Conservation (phyloP, 2,888 invertebrate genomes). For the Spialia ferax region DNA sequence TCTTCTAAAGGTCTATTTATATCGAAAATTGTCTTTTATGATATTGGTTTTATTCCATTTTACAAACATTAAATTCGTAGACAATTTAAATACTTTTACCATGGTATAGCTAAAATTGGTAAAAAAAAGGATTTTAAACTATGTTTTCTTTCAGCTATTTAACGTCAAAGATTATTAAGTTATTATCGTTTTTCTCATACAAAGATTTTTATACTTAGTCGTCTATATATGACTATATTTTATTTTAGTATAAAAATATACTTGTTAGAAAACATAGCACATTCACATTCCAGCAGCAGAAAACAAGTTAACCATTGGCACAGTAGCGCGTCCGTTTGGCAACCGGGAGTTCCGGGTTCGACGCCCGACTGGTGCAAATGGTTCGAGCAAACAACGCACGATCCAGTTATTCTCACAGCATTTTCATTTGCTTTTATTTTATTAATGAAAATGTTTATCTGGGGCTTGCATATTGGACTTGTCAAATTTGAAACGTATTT, state of each 20-base stretch:
- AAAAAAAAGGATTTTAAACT: no score
- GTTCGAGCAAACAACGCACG: conserved; percentile 13
- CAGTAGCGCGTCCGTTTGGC: conserved; percentile 28
- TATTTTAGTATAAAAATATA: neutral
- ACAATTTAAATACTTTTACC: no score
- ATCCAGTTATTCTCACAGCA: conserved; percentile 20
- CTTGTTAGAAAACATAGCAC: conserved; percentile 3
- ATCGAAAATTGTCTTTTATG: neutral
- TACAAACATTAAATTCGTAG: no score
- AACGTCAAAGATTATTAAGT: no score
- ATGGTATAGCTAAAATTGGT: no score
- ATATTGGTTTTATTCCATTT: neutral
- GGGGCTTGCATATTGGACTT: neutral
- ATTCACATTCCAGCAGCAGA: conserved; percentile 6
- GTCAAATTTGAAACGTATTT: neutral
- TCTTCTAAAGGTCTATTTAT: conserved; percentile 6
- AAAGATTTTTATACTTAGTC: neutral
- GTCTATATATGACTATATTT: neutral
- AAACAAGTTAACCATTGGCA: conserved; percentile 24
- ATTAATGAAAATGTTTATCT: neutral
- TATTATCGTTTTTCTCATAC: neutral
- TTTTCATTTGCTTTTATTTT: neutral
- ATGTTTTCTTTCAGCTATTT: no score
- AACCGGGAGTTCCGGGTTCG: conserved; percentile 37
- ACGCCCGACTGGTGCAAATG: conserved; percentile 28